Base-by-base conservation (phyloP, 2,888 invertebrate species). In the Dicycla oo region DNA sequence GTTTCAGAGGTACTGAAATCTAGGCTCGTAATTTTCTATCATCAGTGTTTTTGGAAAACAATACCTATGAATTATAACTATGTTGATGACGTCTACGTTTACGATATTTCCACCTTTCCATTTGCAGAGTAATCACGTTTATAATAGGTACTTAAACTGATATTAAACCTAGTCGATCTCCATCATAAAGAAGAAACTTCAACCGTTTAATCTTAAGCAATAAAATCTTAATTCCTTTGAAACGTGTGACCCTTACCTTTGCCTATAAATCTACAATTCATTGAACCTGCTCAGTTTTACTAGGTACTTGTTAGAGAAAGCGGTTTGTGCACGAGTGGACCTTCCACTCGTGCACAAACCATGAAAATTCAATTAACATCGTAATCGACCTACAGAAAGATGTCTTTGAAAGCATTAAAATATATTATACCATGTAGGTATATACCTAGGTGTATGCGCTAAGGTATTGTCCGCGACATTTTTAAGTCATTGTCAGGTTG, bases 221-320 rank as follows among this genome's bases (percentile, higher is more conserved):
- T 71, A 7, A 67, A 78, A 78, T 67, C 45, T 73, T 73, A 67
- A 77, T 73, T 69, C 30, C 53, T 47, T 11, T 5, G 15, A 54
- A 83, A 77, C 67, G 49, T 82, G 69, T 69, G 64, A 74, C 57
- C 70, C 61, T 53, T 71, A 72, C 72, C 61, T 81, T 56, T 58
- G 20, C 34, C 54, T 61, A 49, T 76, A 73, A 73, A 78, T 78
- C 65, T 58, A 53, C 54, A 47, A 63, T 64, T 67, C 60, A 75
- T 66, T 71, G 64, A 69, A 75, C 69, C 51, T 77, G 71, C 26
- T 71, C 15, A n/a, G 58, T 45, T 62, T 15, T 20, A 40, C 45
- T 15, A n/a, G n/a, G n/a, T n/a, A 47, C 3, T 18, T 3, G n/a
- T 0, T 8, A 56, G 20, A 26, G 0, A 26, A 23, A 13, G 1